phyloP scores from a whole-genome alignment of 23 tunicate species.

The Diplosoma virens region DNA sequence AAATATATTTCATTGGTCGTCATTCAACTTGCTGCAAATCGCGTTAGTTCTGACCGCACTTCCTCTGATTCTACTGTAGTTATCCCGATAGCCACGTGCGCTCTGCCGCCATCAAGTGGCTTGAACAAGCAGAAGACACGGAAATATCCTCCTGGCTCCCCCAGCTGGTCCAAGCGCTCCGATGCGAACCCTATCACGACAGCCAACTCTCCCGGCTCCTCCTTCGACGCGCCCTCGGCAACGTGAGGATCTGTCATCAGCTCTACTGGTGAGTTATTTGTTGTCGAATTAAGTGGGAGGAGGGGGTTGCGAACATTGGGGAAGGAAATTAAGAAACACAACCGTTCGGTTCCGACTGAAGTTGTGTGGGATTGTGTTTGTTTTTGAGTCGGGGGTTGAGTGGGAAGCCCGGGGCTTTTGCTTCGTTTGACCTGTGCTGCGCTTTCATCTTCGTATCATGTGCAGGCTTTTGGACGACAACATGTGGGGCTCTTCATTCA shows the following conservation, averaged over 20 bases:
- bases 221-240: conserved; percentile 70
- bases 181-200: conserved; percentile 63
- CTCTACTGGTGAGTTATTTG: conserved; percentile 58
- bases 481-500: conserved; percentile 7
- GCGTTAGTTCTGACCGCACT: not conserved
- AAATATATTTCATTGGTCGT: not conserved
- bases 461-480: conserved; percentile 72
- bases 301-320: too few species aligned
- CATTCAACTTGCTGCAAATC: not conserved
- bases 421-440: too few species aligned
- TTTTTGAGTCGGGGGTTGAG: too few species aligned
- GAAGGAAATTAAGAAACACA: too few species aligned
- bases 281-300: too few species aligned
- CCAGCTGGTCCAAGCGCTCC: conserved; percentile 84
- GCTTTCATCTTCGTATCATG: too few species aligned
- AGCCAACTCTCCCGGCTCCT: conserved; percentile 47
- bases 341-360: too few species aligned
- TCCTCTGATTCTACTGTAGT: conserved; percentile 21
- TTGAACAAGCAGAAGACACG: conserved; percentile 67
- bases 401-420: too few species aligned
- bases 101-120: conserved; percentile 70
- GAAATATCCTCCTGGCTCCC: conserved; percentile 76
- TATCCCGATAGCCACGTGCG: conserved; percentile 67
- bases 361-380: too few species aligned
- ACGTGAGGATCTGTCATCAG: conserved; percentile 73